phyloP scores from a whole-genome alignment of 2,888 invertebrate species.

The Apantesis nais region DNA sequence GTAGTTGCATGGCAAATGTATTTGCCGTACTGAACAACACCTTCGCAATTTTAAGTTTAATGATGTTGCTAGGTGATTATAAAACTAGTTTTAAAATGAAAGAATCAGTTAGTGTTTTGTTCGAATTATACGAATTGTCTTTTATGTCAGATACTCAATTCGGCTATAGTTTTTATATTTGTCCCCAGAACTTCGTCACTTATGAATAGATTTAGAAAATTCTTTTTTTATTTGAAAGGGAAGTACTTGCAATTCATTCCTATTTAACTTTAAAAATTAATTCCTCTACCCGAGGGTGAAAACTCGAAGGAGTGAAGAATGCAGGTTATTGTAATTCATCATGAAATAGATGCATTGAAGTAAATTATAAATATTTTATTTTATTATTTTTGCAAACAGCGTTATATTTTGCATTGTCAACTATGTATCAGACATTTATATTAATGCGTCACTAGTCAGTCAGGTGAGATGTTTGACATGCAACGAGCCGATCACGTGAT shows the following conservation, averaged over 20 bases:
- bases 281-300: not conserved
- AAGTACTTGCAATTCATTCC: not conserved
- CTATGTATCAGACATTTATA: constrained; percentile 36
- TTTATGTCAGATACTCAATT: not conserved
- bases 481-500: constrained; percentile 64
- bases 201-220: not conserved
- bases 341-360: not conserved
- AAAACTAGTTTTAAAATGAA: not conserved
- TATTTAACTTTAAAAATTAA: not conserved
- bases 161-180: not conserved
- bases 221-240: not conserved
- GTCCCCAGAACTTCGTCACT: not conserved
- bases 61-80: not conserved
- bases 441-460: constrained; percentile 38
- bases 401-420: constrained; percentile 23
- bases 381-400: not conserved
- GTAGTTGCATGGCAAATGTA: not conserved
- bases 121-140: not conserved
- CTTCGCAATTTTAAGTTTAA: not conserved
- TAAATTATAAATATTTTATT: not conserved
- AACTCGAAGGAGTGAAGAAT: not conserved
- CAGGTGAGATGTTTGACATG: constrained; percentile 53
- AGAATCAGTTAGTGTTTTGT: not conserved
- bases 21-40: not conserved
- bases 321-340: not conserved